Conservation (phyloP, 2,888 invertebrate genomes). For the Caenorhabditis sp. region DNA sequence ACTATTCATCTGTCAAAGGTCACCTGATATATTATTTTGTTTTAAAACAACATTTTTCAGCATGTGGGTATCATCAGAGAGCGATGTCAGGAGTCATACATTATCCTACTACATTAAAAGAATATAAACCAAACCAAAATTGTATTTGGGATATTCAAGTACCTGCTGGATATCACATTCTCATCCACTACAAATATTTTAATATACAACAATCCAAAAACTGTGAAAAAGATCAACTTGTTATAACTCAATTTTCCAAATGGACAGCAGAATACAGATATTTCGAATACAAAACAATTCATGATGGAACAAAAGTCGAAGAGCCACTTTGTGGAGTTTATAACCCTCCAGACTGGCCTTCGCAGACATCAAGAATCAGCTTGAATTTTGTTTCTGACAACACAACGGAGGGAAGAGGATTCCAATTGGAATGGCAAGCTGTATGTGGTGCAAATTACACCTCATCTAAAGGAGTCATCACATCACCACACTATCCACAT, state of each 20-base stretch:
- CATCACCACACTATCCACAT: constrained; percentile 66
- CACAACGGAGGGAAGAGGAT: constrained; percentile 56
- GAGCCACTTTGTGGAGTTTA: constrained; percentile 54
- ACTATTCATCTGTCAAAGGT: no score
- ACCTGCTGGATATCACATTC: constrained; percentile 62
- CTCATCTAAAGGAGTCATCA: constrained; percentile 62
- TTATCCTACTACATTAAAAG: constrained; percentile 50
- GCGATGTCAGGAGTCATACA: constrained; percentile 54
- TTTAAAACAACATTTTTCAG: constrained; percentile 22
- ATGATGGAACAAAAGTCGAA: constrained; percentile 58
- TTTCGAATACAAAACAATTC: constrained; percentile 52
- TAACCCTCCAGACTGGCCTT: constrained; percentile 43
- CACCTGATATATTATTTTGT: no score
- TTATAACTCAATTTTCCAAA: constrained; percentile 63
- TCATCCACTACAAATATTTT: constrained; percentile 53
- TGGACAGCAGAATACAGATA: constrained; percentile 63
- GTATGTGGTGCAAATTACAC: constrained; percentile 58
- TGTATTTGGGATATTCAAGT: constrained; percentile 67
- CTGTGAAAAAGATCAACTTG: constrained; percentile 57
- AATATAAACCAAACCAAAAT: constrained; percentile 57
- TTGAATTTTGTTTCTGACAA: constrained; percentile 66
- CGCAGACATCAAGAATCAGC: constrained; percentile 59
- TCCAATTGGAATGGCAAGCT: constrained; percentile 62
- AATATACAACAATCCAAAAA: constrained; percentile 54
- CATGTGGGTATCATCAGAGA: constrained; percentile 61